Base-by-base conservation (phyloP, 2,113 vertebrate genomes). In the Myiagra hebetior region DNA sequence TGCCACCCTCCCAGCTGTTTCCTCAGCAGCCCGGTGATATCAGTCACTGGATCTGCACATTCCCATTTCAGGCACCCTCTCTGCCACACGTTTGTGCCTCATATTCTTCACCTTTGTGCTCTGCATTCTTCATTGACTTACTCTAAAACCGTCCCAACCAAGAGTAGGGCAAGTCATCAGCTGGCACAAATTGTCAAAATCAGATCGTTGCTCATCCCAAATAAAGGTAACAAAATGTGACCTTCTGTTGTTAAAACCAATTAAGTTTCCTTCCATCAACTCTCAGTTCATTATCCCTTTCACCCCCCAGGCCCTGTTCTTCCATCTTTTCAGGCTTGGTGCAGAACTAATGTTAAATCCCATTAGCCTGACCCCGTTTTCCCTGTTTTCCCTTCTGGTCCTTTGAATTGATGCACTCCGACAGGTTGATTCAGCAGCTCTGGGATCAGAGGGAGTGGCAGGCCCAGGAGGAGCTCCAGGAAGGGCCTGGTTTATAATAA, bases 211-310 rank as follows among this genome's bases (percentile, higher is more conserved):
- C 62, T 95, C 80, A 94, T 41, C 77, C 69, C 53, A 75, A 89
- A 91, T 91, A 95, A 86, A 93, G 93, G 95, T 91, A 95, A 95
- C 62, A 89, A 64, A 95, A 94, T 60, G 41, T 94, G 93, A 95
- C 87, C 77, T 94, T 89, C 68, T 89, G 87, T 82, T 95, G 91
- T 95, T 96, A 89, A 92, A 89, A 76, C 44, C 95, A 85, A 93
- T 96, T 95, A 97, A 81, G 44, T 82, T 95, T 87, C 81, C 70
- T 95, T 92, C 91, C 89, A 82, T 96, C 95, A 96, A 4, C 73
- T 92, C 73, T 87, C 77, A 64, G 41, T 87, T 97, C 93, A 87
- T 97, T 96, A 95, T 96, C 69, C 73, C 56, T 94, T 86, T 89
- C n/a, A 82, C 49, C 88, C 95, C n/a, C 26, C 35, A 91, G 93